Base-by-base conservation (phyloP, 2,888 invertebrate species). In the Hymenopus coronatus region DNA sequence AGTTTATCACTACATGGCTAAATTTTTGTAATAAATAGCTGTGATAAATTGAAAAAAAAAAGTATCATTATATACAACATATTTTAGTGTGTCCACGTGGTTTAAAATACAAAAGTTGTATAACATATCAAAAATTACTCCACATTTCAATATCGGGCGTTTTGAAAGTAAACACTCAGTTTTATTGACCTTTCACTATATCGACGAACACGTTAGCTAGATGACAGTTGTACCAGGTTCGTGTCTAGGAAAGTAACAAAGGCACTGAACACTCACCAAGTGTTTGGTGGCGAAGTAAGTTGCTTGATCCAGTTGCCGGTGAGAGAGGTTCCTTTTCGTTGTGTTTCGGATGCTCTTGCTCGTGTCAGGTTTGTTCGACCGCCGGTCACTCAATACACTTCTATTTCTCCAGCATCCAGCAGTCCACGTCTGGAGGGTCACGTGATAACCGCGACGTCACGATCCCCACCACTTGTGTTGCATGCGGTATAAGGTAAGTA, bases 361-460 rank as follows among this genome's bases (percentile, higher is more conserved):
- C 20, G 27, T 20, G 86, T 86, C 28, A 54, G 86, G 70, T 86
- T 86, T 6, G 70, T 81, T 70, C 15, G 86, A 81, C 86, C 28
- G 86, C 28, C 86, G 86, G 86, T 86, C 86, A 86, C 86, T 86
- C 86, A 86, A 86, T 86, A 86, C 86, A 86, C 86, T 86, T 54
- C 28, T 70, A 28, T 70, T 86, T 86, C 86, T 86, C 86, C 86
- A 86, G 86, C 86, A 86, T 86, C 86, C 86, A 86, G 86, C 86
- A 70, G 54, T 86, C 86, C 86, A 86, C 28, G 86, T 81, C 86
- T 86, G 84, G 84, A 88, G 85, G 70, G 84, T 83, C 82, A 82
- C 83, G 87, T 83, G 54, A 87, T 84, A 70, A 33, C 33, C 40
- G 84, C 54, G 27, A 83, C 46, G 28, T n/a, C 33, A 70, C 54